Percentiles rank a stretch among this genome's conserved stretches.
These are phyloP conservation scores for Forbesichthys agassizii DNA, from an alignment of 2,113 vertebrate genomes.

Conservation along the genomic window DNA sequence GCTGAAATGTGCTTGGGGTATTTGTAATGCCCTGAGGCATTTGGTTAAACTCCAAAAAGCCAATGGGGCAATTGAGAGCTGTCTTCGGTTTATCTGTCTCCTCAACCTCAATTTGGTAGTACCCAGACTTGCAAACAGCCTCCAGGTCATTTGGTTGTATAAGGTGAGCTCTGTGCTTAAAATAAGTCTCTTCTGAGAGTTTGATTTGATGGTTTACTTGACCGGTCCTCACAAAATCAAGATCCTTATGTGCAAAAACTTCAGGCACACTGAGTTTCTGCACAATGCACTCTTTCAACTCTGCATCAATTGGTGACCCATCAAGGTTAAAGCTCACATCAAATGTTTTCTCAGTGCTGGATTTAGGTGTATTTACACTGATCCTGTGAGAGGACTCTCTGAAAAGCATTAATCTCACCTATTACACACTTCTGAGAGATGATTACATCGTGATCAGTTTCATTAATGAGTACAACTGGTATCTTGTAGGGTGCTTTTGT, in stretches of 20 bases:
- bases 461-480: constrained; percentile 8
- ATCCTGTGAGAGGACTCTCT: not conserved
- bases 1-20: no score
- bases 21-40: no score
- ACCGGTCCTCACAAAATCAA: not conserved
- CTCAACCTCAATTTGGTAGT: no score
- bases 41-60: no score
- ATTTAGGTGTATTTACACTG: not conserved
- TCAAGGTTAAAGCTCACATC: not conserved
- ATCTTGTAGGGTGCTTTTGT: not conserved
- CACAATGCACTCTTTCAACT: not conserved
- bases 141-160: not conserved
- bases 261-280: not conserved
- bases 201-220: not conserved
- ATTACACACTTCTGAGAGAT: constrained; percentile 6
- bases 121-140: not conserved
- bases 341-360: no score
- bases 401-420: constrained; percentile 12
- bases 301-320: not conserved
- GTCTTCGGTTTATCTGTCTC: no score
- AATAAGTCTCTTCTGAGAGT: constrained; percentile 5
- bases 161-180: not conserved
- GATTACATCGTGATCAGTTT: constrained; percentile 19
- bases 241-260: not conserved
- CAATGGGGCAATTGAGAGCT: no score